Conservation (phyloP, 2,888 invertebrate genomes). For the Drosophila emarginata region DNA sequence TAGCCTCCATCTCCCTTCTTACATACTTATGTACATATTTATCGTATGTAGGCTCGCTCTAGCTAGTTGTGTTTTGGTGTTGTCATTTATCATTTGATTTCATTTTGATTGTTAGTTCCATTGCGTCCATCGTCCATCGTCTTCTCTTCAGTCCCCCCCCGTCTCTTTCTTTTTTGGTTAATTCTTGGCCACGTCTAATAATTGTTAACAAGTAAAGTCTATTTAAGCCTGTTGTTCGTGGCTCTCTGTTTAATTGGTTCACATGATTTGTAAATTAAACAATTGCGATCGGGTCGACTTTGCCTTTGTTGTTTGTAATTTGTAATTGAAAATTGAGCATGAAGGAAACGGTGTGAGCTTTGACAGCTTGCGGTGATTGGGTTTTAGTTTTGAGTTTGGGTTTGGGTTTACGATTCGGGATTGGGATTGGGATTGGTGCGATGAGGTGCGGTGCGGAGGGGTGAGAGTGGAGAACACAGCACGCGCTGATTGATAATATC, state of each 20-base stretch:
- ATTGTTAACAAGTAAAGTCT: conserved; percentile 81
- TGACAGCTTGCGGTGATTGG: conserved; percentile 58
- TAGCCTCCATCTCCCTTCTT: conserved; percentile 23
- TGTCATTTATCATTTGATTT: conserved; percentile 80
- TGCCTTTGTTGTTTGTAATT: conserved; percentile 43
- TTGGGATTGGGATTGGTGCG: background rate
- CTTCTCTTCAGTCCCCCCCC: conserved; percentile 18
- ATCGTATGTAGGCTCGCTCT: conserved; percentile 25
- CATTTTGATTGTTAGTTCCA: conserved; percentile 71
- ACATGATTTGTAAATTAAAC: conserved; percentile 81
- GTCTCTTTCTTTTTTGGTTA: conserved; percentile 1
- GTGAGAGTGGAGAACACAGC: background rate
- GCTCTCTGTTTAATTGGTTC: conserved; percentile 72
- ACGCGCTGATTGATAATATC: conserved; percentile 46
- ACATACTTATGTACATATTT: conserved; percentile 8
- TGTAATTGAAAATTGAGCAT: conserved; percentile 76
- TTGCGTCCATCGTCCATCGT: conserved; percentile 21
- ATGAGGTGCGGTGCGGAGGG: background rate
- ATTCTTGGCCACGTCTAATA: conserved; percentile 51
- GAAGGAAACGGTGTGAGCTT: conserved; percentile 67
- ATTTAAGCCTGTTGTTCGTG: conserved; percentile 74
- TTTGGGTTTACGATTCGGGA: conserved; percentile 1
- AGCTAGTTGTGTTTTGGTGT: conserved; percentile 77
- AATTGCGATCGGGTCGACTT: conserved; percentile 69
- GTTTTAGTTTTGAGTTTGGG: conserved; percentile 26